These are phyloP conservation scores for Xanthia togata DNA, from an alignment of 2,888 invertebrate genomes.

Conservation along the genomic window DNA sequence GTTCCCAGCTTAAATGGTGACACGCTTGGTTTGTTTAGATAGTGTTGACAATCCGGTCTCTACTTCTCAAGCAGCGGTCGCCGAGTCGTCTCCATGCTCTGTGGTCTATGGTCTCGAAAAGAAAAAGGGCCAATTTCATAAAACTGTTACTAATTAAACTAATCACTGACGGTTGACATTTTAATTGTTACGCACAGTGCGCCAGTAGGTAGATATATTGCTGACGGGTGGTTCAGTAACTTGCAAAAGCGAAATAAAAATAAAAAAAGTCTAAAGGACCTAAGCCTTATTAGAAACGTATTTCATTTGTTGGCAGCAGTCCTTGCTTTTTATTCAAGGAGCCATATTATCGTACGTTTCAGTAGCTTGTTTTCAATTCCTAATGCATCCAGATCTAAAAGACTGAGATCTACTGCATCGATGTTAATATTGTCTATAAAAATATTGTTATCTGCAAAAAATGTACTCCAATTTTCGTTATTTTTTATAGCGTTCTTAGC, in stretches of 20 bases:
- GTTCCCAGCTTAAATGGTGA: no score
- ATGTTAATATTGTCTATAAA: conserved; percentile 2
- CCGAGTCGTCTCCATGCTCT: background rate
- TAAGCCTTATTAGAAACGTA: background rate
- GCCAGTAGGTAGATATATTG: background rate
- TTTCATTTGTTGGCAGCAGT: background rate
- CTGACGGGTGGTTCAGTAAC: background rate
- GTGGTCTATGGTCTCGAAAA: background rate
- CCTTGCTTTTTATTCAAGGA: conserved; percentile 1
- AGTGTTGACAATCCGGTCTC: background rate
- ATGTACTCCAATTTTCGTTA: background rate
- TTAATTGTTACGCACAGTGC: background rate
- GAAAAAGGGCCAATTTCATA: background rate
- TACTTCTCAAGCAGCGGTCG: background rate
- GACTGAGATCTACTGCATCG: background rate
- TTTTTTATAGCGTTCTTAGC: background rate
- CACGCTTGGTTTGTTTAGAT: background rate
- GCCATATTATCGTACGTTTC: background rate
- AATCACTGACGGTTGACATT: background rate
- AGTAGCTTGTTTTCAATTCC: conserved; percentile 1
- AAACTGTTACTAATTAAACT: background rate
- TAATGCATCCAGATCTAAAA: background rate
- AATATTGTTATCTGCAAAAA: background rate
- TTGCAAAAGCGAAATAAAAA: background rate
- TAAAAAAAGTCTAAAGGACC: no score